A percentile compares a stretch with the other conserved stretches of the same genome.
phyloP scores from a whole-genome alignment of 2,888 invertebrate species.

The Spilosoma lubricipeda region DNA sequence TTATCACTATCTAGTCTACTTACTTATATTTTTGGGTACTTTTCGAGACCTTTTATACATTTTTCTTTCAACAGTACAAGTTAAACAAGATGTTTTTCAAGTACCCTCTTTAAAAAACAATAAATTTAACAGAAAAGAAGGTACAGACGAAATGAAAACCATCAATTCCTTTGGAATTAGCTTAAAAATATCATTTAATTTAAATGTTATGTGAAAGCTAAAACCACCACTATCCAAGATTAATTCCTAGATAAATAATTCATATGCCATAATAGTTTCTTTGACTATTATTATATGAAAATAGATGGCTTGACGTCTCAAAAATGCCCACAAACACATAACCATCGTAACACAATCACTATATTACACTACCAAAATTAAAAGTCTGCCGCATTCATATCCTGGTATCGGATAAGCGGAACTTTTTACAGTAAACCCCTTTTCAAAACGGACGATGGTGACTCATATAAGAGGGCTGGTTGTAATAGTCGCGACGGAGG shows the following conservation, averaged over 20 bases:
- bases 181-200: background rate
- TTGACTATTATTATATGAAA: background rate
- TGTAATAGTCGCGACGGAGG: conserved; percentile 75
- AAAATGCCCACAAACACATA: conserved; percentile 56
- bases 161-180: background rate
- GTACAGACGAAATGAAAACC: background rate
- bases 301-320: conserved; percentile 16
- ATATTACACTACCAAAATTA: conserved; percentile 64
- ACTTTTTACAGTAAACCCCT: conserved; percentile 83
- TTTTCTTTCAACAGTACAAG: background rate
- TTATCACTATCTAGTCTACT: no score
- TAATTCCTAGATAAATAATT: background rate
- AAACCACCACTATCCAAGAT: background rate
- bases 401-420: conserved; percentile 79
- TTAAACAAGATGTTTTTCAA: background rate
- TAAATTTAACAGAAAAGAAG: background rate
- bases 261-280: background rate
- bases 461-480: conserved; percentile 74
- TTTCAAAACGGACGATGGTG: conserved; percentile 85
- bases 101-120: background rate
- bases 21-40: no score
- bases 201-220: background rate
- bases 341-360: conserved; percentile 57
- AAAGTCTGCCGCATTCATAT: conserved; percentile 76
- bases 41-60: no score